Evolutionary conservation across 2,888 invertebrate genomes (phyloP).

Genomic region (Sminthurinus aureus): DNA sequence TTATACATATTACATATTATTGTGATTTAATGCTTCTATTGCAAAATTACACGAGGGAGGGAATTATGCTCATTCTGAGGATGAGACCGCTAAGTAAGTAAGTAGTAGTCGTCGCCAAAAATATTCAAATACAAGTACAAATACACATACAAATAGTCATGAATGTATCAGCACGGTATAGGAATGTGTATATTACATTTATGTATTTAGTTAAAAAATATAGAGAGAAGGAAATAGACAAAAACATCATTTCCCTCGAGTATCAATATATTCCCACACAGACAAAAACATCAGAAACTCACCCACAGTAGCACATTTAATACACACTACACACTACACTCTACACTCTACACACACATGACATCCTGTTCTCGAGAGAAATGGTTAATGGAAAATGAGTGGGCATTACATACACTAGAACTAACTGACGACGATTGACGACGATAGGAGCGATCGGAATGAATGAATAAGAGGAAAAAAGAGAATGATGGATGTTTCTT

Average conservation of each 20-base stretch:
- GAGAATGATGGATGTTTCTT: slow-evolving; percentile 37
- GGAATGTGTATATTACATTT: not conserved
- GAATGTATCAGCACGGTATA: too few species aligned
- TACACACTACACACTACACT: too few species aligned
- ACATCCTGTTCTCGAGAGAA: not conserved
- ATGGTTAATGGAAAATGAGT: slow-evolving; percentile 12
- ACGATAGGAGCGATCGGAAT: not conserved
- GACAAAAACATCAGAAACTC: not conserved
- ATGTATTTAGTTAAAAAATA: not conserved
- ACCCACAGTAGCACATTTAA: slow-evolving; percentile 4
- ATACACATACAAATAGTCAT: too few species aligned
- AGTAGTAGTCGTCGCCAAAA: too few species aligned
- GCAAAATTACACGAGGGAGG: too few species aligned
- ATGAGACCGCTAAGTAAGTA: too few species aligned
- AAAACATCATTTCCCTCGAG: not conserved
- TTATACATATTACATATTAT: too few species aligned
- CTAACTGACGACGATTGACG: slow-evolving; percentile 29
- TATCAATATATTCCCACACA: not conserved
- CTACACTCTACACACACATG: too few species aligned
- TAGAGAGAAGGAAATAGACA: not conserved
- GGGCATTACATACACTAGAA: slow-evolving; percentile 16
- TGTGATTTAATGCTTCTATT: too few species aligned
- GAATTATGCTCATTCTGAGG: too few species aligned
- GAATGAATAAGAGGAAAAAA: slow-evolving; percentile 38
- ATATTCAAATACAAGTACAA: too few species aligned